Evolutionary conservation across 2,797 vertebrate genomes (phyloP), one percentile per base, ranked within the genome.

Genomic region (Etheostoma perlongum): DNA sequence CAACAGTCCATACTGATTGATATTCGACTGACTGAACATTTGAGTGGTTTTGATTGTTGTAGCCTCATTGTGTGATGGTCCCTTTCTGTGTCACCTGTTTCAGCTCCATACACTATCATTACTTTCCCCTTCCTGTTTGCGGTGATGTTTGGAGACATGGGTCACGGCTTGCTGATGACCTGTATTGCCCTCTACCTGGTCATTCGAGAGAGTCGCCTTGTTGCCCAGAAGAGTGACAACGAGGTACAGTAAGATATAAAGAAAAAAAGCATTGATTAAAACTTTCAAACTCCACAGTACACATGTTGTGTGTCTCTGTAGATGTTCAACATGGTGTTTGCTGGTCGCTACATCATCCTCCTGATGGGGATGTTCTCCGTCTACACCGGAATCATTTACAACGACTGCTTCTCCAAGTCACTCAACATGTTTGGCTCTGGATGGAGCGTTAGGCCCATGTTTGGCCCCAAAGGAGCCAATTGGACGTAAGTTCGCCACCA

Each of bases 81-180:
- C 0, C 3, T 21, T 55, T 4, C 8, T 59, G 21, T 74, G 7
- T 58, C 10, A 12, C 40, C 64, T 49, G 3, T 61, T 81, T 0
- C 85, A 99, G 98, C 98, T 48, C 98, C 97, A 0, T 99, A 99
- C 52, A 99, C 98, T 2, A 97, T 99, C 88, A 97, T 99, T 79
- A 99, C 98, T 10, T 99, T 99, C 88, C 98, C 98, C 0, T 99
- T 99, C 90, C 93, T 99, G 72, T 99, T 99, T 90, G 98, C 98
- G 25, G 98, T 99, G 83, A 99, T 99, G 98, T 99, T 99, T 89
- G 98, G 98, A 4, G 98, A 99, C 89, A 96, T 98, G 90, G 98
- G 98, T 74, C 98, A 99, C 0, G 98, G 98, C 2, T 59, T 95
- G 74, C 85, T 99, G 84, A 98, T 99, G 97, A 98, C 96, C 10